phyloP scores from a whole-genome alignment of 1,140 invertebrate genomes.

The Meteorus sp. region DNA sequence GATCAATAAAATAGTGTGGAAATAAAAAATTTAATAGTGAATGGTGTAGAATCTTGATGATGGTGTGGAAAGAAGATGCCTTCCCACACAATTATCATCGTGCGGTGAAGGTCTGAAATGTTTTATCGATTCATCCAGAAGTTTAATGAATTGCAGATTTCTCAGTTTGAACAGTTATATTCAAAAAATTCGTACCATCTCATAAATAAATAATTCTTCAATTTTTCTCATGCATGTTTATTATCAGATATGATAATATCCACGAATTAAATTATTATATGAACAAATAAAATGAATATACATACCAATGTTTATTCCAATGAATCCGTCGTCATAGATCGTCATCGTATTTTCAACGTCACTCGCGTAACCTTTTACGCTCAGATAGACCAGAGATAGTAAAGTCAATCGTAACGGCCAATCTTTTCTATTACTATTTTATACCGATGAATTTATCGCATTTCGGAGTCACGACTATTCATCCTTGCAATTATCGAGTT shows the following conservation, averaged over 20 bases:
- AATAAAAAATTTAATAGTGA: not conserved
- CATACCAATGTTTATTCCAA: not conserved
- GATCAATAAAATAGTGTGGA: not conserved
- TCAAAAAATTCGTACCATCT: not conserved
- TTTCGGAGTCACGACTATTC: slow-evolving; percentile 12
- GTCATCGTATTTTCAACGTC: slow-evolving; percentile 18
- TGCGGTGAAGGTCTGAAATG: slow-evolving; percentile 14
- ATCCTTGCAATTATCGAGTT: slow-evolving; percentile 18
- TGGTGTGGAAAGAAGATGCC: too few relatives aligned
- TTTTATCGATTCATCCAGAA: not conserved
- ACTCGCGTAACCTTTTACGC: slow-evolving; percentile 17
- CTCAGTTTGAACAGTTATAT: not conserved
- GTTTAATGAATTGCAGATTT: slow-evolving; percentile 8
- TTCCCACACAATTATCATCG: not conserved
- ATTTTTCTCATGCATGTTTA: too few relatives aligned
- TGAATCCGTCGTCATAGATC: not conserved
- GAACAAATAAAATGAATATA: not conserved
- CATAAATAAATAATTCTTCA: not conserved
- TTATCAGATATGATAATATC: too few relatives aligned
- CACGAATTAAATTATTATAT: not conserved
- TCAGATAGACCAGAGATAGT: slow-evolving; percentile 11
- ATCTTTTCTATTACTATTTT: too few relatives aligned
- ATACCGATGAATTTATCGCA: slow-evolving; percentile 15
- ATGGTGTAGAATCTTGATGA: too few relatives aligned
- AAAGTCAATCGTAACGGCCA: too few relatives aligned